phyloP scores from a whole-genome alignment of 2,888 invertebrate species.

The Dryadula phaetusa region DNA sequence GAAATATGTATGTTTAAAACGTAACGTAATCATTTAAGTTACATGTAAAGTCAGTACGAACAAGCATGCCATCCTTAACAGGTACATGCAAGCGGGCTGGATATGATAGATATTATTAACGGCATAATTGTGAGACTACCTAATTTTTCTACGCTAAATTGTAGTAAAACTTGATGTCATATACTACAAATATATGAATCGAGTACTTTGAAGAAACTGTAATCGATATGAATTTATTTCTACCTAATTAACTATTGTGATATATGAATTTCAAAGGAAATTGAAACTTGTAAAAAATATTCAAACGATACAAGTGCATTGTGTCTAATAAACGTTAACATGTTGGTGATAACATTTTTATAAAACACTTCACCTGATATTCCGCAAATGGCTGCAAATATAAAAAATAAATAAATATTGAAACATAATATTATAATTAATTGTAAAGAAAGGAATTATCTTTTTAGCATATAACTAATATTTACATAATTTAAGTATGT shows the following conservation, averaged over 20 bases:
- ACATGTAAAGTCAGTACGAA: neutral
- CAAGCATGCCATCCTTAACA: neutral
- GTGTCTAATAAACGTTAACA: neutral
- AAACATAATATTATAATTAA: constrained; percentile 7
- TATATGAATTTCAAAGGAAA: neutral
- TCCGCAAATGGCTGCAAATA: constrained; percentile 80
- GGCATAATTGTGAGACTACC: neutral
- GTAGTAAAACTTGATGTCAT: neutral
- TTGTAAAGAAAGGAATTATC: too few relatives aligned
- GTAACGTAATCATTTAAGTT: neutral
- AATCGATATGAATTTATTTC: neutral
- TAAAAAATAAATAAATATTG: constrained; percentile 42
- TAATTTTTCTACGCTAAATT: neutral
- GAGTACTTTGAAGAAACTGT: too few relatives aligned
- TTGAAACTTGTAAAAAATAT: neutral
- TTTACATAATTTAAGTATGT: too few relatives aligned
- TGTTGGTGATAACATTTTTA: neutral
- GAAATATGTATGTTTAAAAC: neutral
- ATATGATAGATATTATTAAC: neutral
- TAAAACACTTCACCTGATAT: constrained; percentile 76
- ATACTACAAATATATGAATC: too few relatives aligned
- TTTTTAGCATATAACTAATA: too few relatives aligned
- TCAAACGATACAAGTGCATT: neutral
- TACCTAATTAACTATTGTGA: neutral
- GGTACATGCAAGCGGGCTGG: neutral